Conservation (phyloP, 23 tunicate species). For the Styela clava region DNA sequence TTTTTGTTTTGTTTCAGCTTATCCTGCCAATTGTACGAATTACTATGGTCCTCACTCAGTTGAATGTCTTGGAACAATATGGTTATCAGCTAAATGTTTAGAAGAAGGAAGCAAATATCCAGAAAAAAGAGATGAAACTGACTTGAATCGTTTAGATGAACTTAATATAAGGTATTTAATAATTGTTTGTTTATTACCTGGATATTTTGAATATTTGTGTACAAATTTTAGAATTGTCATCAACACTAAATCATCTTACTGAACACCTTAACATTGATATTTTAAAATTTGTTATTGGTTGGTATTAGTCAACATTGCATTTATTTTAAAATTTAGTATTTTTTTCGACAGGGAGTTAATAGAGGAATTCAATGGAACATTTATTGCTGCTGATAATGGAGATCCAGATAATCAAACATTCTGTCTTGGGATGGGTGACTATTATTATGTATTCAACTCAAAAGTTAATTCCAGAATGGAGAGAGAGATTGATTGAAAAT, state of each 20-base stretch:
- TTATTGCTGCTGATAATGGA: constrained; percentile 23
- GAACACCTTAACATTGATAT: too few species aligned
- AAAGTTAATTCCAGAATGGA: too few species aligned
- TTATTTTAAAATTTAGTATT: too few species aligned
- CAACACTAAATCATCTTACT: not conserved
- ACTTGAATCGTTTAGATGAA: not conserved
- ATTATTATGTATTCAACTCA: too few species aligned
- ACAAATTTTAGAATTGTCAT: not conserved
- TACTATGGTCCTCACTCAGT: constrained; percentile 15
- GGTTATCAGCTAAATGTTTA: constrained; percentile 5
- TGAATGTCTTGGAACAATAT: constrained; percentile 21
- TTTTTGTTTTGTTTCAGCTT: not conserved
- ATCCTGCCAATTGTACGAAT: constrained; percentile 6
- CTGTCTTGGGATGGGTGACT: constrained; percentile 32
- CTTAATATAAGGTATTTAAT: constrained; percentile 5
- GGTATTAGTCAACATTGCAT: too few species aligned
- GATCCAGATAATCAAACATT: not conserved
- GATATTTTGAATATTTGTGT: not conserved
- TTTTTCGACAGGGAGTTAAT: not conserved
- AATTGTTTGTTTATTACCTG: too few species aligned
- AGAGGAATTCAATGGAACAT: not conserved
- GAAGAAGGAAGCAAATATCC: constrained; percentile 20
- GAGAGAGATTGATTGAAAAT: too few species aligned
- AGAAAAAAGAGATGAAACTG: constrained; percentile 4
- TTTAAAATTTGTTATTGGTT: too few species aligned